Base-by-base conservation (phyloP, 2,888 invertebrate species). In the Calameuta idolon region DNA sequence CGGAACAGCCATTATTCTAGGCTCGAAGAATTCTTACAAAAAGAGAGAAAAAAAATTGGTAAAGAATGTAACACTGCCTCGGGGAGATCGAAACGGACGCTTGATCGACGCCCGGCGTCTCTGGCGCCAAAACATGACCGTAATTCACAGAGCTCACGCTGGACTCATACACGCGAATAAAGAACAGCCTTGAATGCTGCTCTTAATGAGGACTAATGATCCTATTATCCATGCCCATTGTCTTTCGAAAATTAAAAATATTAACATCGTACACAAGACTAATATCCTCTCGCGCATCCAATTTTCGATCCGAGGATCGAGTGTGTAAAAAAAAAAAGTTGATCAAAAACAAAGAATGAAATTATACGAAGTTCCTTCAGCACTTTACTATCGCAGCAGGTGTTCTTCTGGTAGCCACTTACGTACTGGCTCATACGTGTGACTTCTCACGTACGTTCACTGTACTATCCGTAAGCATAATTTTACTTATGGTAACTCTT, bases 151-250 rank as follows among this genome's bases (percentile, higher is more conserved):
- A 31, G 15, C 71, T 31, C 31, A 23, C 15, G 71, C 71, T 31
- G 31, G 71, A 71, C 31, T 71, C 71, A 33, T 71, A 71, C 12
- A 9, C 31, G 69, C 69, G 71, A 71, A 31, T 71, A 69, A 69
- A 30, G 71, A 71, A 34, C 71, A 34, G 33, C 34, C 71, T 71
- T 30, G 37, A 34, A 74, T 30, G 30, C 12, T 34, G 5, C 23
- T 34, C 35, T 23, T 74, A 74, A 74, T n/a, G 74, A 74, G n/a
- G 34, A 30, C 74, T 74, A 74, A 74, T n/a, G 74, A 34, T 35
- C 34, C 15, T 0, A 74, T 35, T 35, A 23, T 34, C 5, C 35
- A 5, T 4, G 3, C 12, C n/a, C 23, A 35, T 74, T 74, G 74
- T 74, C 74, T 74, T 74, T 35, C 12, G 12, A 30, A 34, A 23